Conservation (phyloP, 2,113 vertebrate species). For the Epinephelus cyanopodus region DNA sequence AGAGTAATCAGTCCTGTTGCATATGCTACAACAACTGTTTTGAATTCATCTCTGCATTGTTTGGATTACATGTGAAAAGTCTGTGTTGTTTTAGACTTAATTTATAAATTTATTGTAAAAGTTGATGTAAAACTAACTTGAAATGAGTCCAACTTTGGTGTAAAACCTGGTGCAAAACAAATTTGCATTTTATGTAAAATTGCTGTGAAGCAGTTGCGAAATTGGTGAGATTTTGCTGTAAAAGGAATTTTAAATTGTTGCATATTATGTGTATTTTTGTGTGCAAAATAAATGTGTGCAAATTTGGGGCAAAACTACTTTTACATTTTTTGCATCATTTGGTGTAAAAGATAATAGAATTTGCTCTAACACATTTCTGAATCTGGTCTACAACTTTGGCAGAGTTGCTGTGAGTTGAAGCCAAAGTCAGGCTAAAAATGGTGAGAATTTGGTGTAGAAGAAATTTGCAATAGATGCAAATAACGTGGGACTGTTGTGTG, state of each 20-base stretch:
- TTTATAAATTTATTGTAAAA: background rate
- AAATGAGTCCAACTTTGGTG: background rate
- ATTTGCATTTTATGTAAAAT: too few relatives aligned
- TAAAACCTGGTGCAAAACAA: background rate
- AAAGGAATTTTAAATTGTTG: background rate
- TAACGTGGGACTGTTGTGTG: background rate
- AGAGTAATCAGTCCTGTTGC: background rate
- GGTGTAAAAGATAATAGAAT: too few relatives aligned
- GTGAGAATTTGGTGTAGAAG: too few relatives aligned
- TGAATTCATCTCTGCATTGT: background rate
- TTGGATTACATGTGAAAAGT: background rate
- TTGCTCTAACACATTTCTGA: too few relatives aligned
- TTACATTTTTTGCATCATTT: background rate
- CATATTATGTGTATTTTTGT: background rate
- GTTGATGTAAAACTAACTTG: background rate
- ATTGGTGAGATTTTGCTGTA: too few relatives aligned
- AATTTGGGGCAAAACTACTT: background rate
- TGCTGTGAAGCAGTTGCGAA: too few relatives aligned
- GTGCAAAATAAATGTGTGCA: background rate
- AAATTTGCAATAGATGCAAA: background rate
- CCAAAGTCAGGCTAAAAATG: too few relatives aligned
- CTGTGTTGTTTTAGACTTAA: background rate
- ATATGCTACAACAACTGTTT: too few relatives aligned
- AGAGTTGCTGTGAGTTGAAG: too few relatives aligned
- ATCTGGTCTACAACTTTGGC: too few relatives aligned